phyloP scores from a whole-genome alignment of 2,888 invertebrate genomes.

The Brenthis ino region DNA sequence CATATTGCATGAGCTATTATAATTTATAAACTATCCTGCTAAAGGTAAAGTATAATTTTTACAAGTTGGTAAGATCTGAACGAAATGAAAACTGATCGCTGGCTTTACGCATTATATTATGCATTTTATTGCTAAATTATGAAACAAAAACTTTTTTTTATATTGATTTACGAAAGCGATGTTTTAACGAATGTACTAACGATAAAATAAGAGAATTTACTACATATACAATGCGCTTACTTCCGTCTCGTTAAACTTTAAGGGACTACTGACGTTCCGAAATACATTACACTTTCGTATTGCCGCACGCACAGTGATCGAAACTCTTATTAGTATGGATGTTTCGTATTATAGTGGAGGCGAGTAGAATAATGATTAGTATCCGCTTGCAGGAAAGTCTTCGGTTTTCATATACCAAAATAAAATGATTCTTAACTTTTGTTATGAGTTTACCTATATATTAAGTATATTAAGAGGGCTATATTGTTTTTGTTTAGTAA shows the following conservation, averaged over 20 bases:
- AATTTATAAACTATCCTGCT: too few relatives aligned
- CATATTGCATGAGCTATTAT: too few relatives aligned
- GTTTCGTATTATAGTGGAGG: slow-evolving; percentile 10
- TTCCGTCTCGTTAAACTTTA: background rate
- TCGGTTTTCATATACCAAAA: slow-evolving; percentile 14
- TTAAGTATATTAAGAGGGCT: too few relatives aligned
- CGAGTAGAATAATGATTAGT: slow-evolving; percentile 14
- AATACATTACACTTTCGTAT: slow-evolving; percentile 21
- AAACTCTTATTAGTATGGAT: slow-evolving; percentile 17
- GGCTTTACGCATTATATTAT: too few relatives aligned
- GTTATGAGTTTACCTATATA: background rate
- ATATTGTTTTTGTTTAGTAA: too few relatives aligned
- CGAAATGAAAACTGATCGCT: too few relatives aligned
- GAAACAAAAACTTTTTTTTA: too few relatives aligned
- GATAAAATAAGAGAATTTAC: background rate
- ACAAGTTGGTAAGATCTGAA: too few relatives aligned
- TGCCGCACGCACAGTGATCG: background rate
- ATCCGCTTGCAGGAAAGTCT: slow-evolving; percentile 12
- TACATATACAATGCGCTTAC: background rate
- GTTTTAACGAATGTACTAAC: background rate
- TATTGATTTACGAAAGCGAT: background rate
- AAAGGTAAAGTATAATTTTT: too few relatives aligned
- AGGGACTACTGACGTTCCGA: slow-evolving; percentile 14
- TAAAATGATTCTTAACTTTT: background rate
- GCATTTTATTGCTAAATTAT: too few relatives aligned